A percentile compares a stretch with the other conserved stretches of the same genome.
Evolutionary conservation across 2,888 invertebrate genomes (phyloP).

Genomic region (Tenthredo amoena): DNA sequence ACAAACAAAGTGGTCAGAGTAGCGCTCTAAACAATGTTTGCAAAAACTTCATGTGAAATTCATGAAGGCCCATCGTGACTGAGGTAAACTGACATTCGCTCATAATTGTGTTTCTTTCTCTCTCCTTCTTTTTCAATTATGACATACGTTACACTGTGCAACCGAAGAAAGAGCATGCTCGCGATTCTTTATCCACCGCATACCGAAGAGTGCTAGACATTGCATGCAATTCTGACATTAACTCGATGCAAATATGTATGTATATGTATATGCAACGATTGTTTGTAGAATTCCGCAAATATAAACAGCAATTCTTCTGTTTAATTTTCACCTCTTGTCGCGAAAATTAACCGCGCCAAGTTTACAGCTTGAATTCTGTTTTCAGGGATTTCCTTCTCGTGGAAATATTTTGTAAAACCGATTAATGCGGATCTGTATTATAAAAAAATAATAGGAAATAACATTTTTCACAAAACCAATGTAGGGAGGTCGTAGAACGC

Average conservation of each 20-base stretch:
- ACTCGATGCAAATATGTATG: background rate
- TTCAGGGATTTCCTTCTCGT: background rate
- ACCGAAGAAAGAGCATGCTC: background rate
- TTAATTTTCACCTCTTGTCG: background rate
- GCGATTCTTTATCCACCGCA: background rate
- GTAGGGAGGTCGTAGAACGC: no score
- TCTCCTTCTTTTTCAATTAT: background rate
- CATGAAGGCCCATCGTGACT: background rate
- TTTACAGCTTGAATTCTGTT: background rate
- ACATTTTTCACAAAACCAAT: no score
- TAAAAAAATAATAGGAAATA: no score
- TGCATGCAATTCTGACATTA: background rate
- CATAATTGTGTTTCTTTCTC: background rate
- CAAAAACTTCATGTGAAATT: background rate
- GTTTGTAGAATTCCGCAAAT: constrained; percentile 6
- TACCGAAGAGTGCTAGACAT: background rate
- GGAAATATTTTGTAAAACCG: background rate
- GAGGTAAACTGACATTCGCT: background rate
- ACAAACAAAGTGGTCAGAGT: background rate
- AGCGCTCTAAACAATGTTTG: background rate
- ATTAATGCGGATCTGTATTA: no score
- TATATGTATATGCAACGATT: background rate
- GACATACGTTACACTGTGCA: background rate
- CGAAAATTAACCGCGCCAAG: background rate
- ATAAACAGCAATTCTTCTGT: background rate